Conservation (phyloP, 2,888 invertebrate genomes). For the Agelastica alni region DNA sequence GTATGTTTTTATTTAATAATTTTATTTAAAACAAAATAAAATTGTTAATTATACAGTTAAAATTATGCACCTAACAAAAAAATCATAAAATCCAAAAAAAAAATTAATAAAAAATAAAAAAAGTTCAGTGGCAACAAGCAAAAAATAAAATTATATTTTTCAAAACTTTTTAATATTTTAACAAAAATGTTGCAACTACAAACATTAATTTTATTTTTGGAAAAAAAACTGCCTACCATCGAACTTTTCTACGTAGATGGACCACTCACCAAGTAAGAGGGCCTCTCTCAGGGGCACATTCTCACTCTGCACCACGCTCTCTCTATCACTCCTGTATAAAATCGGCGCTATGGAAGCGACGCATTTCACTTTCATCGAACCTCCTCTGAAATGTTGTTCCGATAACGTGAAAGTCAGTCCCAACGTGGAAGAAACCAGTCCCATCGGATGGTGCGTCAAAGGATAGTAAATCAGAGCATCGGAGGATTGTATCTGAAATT, state of each 20-base stretch:
- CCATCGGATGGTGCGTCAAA: constrained; percentile 61
- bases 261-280: constrained; percentile 63
- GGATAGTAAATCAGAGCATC: constrained; percentile 61
- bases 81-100: too few relatives aligned
- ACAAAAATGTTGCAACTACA: too few relatives aligned
- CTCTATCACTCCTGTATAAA: constrained; percentile 64
- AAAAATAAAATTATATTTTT: too few relatives aligned
- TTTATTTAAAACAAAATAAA: too few relatives aligned
- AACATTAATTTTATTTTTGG: too few relatives aligned
- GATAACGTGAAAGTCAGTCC: constrained; percentile 63
- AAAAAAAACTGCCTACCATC: constrained; percentile 28
- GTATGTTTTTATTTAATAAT: too few relatives aligned
- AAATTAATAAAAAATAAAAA: too few relatives aligned
- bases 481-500: constrained; percentile 59
- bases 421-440: constrained; percentile 63
- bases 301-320: constrained; percentile 62
- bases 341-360: constrained; percentile 65
- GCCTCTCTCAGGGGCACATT: constrained; percentile 63
- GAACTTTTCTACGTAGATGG: constrained; percentile 35
- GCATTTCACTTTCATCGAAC: constrained; percentile 66
- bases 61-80: too few relatives aligned
- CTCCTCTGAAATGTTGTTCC: constrained; percentile 62
- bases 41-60: too few relatives aligned
- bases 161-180: too few relatives aligned
- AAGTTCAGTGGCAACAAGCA: too few relatives aligned